Percentiles rank a stretch among this genome's conserved stretches.
phyloP scores from a whole-genome alignment of 1,140 invertebrate species.

The Panagrolaimus sp. region DNA sequence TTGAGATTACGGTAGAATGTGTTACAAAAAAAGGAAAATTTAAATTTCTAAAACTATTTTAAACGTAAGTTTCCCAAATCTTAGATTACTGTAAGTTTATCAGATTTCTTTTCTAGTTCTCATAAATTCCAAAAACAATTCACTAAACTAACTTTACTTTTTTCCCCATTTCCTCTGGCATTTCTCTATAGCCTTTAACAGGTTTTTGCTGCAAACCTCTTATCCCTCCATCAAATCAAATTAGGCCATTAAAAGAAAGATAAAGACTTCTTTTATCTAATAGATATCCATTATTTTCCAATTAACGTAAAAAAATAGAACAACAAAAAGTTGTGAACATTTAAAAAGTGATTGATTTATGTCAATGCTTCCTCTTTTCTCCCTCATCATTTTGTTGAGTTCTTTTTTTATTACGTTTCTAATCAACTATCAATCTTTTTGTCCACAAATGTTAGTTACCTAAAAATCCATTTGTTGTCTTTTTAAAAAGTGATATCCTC shows the following conservation, averaged over 20 bases:
- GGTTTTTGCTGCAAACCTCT: no score
- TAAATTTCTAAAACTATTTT: no score
- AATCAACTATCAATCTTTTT: not conserved
- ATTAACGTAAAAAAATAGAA: slow-evolving; percentile 72
- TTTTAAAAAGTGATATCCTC: not conserved
- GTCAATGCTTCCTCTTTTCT: not conserved
- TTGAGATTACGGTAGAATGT: no score
- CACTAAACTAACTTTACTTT: no score
- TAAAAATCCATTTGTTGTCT: no score
- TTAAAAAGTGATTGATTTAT: not conserved
- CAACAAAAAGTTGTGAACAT: slow-evolving; percentile 47
- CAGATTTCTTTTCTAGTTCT: no score
- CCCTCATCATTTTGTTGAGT: not conserved
- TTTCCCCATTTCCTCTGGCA: no score
- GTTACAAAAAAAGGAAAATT: no score
- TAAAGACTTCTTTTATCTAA: slow-evolving; percentile 67
- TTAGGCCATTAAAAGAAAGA: not conserved
- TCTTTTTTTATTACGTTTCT: not conserved
- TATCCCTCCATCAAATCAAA: not conserved
- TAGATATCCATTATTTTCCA: slow-evolving; percentile 69
- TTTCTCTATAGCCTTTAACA: no score
- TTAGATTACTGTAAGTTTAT: no score
- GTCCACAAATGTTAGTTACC: not conserved
- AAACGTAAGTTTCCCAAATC: no score
- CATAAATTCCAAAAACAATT: no score